Conservation (phyloP, 2,113 vertebrate species). For the Rhinoderma darwinii region DNA sequence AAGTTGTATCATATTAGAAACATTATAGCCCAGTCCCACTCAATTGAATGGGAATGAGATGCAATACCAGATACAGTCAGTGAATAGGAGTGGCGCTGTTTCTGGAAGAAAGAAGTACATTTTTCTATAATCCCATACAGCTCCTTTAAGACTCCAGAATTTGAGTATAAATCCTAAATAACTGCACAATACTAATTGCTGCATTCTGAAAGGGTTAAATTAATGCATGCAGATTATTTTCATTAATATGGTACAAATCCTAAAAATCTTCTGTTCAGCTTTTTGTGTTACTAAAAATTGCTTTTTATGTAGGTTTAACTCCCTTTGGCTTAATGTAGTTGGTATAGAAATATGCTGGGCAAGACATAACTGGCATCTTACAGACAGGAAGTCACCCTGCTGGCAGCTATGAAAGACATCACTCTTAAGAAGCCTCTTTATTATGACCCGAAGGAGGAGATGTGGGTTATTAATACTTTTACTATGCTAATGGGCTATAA, state of each 20-base stretch:
- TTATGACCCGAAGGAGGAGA: conserved; percentile 5
- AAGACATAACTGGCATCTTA: not conserved
- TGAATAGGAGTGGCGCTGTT: too few species aligned
- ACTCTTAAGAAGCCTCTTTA: conserved; percentile 1
- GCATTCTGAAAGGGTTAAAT: too few species aligned
- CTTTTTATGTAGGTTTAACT: conserved; percentile 30
- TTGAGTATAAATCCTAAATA: too few species aligned
- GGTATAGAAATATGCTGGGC: not conserved
- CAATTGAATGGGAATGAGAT: too few species aligned
- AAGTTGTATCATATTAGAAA: too few species aligned
- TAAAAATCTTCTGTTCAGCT: not conserved
- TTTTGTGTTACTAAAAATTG: conserved; percentile 3
- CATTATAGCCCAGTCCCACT: too few species aligned
- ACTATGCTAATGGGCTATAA: conserved; percentile 13
- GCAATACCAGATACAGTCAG: too few species aligned
- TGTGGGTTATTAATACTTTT: conserved; percentile 14
- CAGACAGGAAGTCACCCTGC: not conserved
- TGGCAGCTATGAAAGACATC: conserved; percentile 39
- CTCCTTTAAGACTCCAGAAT: too few species aligned
- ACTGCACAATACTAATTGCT: too few species aligned
- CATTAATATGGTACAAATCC: not conserved
- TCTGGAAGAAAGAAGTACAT: too few species aligned
- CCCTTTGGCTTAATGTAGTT: conserved; percentile 7
- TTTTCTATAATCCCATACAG: too few species aligned
- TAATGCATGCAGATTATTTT: too few species aligned